These are phyloP conservation scores for Eledone cirrhosa DNA, from an alignment of 2,888 invertebrate species.

Conservation along the genomic window DNA sequence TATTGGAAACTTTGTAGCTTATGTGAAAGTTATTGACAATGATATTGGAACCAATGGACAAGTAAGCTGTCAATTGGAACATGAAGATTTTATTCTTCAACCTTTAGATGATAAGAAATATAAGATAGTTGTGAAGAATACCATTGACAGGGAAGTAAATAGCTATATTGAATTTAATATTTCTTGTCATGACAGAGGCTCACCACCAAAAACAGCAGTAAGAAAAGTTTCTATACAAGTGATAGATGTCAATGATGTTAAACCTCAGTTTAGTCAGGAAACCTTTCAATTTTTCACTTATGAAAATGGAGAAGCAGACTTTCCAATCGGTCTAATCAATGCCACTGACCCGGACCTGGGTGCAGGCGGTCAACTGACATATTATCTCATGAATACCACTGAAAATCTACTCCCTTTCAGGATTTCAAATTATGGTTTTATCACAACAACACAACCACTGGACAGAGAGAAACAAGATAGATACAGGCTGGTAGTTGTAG, in stretches of 20 bases:
- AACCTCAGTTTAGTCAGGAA: conserved; percentile 38
- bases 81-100: conserved; percentile 47
- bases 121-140: conserved; percentile 38
- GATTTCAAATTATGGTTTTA: conserved; percentile 39
- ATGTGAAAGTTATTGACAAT: conserved; percentile 77
- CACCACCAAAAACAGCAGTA: conserved; percentile 35
- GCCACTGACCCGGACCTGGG: conserved; percentile 45
- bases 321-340: conserved; percentile 38
- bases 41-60: conserved; percentile 55
- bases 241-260: conserved; percentile 43
- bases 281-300: conserved; percentile 33
- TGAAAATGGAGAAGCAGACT: conserved; percentile 38
- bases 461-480: conserved; percentile 44
- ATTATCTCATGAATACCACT: conserved; percentile 37
- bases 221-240: conserved; percentile 38
- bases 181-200: conserved; percentile 41
- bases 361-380: conserved; percentile 39
- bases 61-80: conserved; percentile 49
- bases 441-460: conserved; percentile 43
- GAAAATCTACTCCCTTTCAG: conserved; percentile 38
- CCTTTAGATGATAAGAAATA: conserved; percentile 39
- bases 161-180: conserved; percentile 38
- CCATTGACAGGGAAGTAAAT: conserved; percentile 41
- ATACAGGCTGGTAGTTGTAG: conserved; percentile 35
- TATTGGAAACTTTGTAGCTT: conserved; percentile 91